phyloP scores from a whole-genome alignment of 2,113 vertebrate species.

The Lagopus muta region DNA sequence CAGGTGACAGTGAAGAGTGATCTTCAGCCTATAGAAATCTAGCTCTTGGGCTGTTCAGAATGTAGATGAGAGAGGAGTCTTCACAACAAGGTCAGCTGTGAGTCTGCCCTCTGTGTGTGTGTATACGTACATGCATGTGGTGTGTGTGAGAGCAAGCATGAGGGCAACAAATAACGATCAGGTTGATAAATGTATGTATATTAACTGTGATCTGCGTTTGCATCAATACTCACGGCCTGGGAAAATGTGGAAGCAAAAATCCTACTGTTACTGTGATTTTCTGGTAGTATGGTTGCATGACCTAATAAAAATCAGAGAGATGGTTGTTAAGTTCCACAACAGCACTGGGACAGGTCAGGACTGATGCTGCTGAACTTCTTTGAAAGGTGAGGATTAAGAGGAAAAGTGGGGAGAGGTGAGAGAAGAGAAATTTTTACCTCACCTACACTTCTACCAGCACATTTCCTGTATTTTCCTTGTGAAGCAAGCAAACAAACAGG shows the following conservation, averaged over 20 bases:
- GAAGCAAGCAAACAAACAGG: background rate
- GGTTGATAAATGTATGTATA: background rate
- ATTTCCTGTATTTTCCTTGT: background rate
- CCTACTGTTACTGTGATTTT: background rate
- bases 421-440: background rate
- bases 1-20: background rate
- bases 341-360: background rate
- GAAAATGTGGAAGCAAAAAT: background rate
- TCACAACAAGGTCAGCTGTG: background rate
- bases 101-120: background rate
- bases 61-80: background rate
- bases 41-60: background rate
- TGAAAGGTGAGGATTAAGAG: background rate
- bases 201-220: background rate
- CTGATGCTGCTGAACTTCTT: background rate
- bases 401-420: background rate
- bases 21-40: background rate
- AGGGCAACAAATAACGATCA: background rate
- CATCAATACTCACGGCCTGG: background rate
- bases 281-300: background rate
- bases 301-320: background rate
- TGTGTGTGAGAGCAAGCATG: background rate
- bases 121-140: fast-evolving
- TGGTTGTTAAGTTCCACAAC: background rate
- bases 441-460: background rate